These are phyloP conservation scores for Stramonita haemastoma DNA, from an alignment of 2,888 invertebrate species.

Conservation along the genomic window DNA sequence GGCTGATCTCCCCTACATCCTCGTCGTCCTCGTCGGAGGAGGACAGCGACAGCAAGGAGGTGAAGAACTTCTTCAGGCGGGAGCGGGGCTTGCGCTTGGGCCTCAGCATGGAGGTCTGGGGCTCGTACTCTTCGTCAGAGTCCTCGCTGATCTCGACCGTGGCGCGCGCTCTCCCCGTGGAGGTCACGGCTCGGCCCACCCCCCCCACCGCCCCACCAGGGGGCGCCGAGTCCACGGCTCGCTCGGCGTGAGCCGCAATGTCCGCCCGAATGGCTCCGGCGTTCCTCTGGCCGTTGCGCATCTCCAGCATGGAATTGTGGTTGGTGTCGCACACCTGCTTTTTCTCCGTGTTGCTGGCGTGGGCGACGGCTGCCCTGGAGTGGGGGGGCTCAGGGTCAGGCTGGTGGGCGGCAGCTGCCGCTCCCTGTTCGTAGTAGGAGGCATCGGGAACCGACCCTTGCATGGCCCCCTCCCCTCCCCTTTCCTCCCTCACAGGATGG, in stretches of 20 bases:
- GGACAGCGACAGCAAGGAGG: conserved; percentile 49
- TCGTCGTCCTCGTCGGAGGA: conserved; percentile 51
- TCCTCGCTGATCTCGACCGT: conserved; percentile 36
- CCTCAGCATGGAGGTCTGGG: conserved; percentile 44
- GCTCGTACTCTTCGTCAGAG: conserved; percentile 45
- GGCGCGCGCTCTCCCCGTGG: neutral
- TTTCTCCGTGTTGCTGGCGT: neutral
- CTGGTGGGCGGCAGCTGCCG: neutral
- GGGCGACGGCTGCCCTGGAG: neutral
- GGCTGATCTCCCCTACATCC: conserved; percentile 19
- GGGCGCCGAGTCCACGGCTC: neutral
- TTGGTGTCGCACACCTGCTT: neutral
- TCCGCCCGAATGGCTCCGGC: conserved; percentile 6
- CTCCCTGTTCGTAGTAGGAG: neutral
- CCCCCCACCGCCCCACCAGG: neutral
- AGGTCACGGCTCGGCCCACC: neutral
- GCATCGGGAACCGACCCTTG: neutral
- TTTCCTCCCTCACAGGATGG: neutral
- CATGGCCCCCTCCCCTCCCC: neutral
- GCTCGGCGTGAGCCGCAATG: neutral
- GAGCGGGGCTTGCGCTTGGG: conserved; percentile 48
- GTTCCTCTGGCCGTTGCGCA: neutral
- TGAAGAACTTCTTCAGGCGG: conserved; percentile 49
- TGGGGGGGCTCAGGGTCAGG: neutral
- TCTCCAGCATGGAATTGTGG: conserved; percentile 26